Evolutionary conservation across 1,140 invertebrate species (phyloP), one percentile per base, ranked within the genome.

Genomic region (Anastrepha ludens): DNA sequence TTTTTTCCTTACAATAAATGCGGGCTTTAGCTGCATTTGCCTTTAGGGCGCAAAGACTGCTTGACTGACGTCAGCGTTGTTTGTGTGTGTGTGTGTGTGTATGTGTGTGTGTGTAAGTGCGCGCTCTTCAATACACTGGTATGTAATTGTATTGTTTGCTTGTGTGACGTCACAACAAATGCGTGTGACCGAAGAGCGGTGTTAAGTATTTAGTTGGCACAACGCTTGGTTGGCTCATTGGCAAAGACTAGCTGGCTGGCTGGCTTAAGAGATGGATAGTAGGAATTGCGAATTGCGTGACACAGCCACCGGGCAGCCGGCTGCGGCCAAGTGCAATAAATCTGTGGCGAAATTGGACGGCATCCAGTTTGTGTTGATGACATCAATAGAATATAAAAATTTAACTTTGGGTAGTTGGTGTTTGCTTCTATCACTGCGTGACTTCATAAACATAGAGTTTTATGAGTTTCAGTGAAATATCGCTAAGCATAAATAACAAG

Each of bases 131-230:
- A n/a, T 29, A 41, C 74, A 5, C 17, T 29, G 9, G 15, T 17
- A n/a, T 58, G 74, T 58, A 11, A 20, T 55, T 70, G 67, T 47
- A 58, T 58, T 67, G 17, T 67, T 67, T 67, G 17, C n/a, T 39
- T n/a, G 20, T 11, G 74, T 81, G 74, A 81, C 74, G 74, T 81
- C 74, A 81, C 74, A 81, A 81, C 74, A 81, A 81, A 81, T 81
- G 74, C 74, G 74, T 55, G 44, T 15, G n/a, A 4, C 11, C 74
- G 55, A 50, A 17, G 47, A 55, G 2, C 2, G 17, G 2, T 2
- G 17, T 17, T 29, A 47, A 81, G 50, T 81, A 81, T 55, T 81
- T 20, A 81, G 74, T 81, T 81, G 47, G 74, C 74, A 81, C 17
- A 55, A 1, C 74, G 17, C 50, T 81, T 81, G 64, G 3, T 39